phyloP scores from a whole-genome alignment of 2,113 vertebrate species.

The Labrus mixtus region DNA sequence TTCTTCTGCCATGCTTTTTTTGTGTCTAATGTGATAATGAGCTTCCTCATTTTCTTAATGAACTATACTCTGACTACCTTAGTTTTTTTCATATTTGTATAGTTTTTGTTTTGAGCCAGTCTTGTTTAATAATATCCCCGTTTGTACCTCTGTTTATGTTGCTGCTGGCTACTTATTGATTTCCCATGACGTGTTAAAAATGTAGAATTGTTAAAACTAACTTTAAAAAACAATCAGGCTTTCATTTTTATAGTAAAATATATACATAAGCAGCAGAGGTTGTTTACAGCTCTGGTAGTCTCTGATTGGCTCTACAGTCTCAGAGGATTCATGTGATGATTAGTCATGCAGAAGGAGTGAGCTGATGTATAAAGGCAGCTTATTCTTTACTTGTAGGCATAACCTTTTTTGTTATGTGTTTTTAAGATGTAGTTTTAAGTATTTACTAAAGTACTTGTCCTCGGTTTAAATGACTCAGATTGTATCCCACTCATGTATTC shows the following conservation, averaged over 20 bases:
- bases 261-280: not conserved
- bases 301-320: not conserved
- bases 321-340: not conserved
- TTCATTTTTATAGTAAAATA: too few species aligned
- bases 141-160: too few species aligned
- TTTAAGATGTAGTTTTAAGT: not conserved
- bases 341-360: conserved; percentile 7
- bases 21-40: too few species aligned
- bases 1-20: too few species aligned
- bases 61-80: too few species aligned
- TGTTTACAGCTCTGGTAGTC: not conserved
- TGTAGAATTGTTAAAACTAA: too few species aligned
- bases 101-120: too few species aligned
- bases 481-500: conserved; percentile 1
- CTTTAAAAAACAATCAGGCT: too few species aligned
- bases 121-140: too few species aligned
- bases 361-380: not conserved
- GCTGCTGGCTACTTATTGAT: not conserved
- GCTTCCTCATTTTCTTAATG: too few species aligned
- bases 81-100: too few species aligned
- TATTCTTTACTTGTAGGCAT: not conserved
- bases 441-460: not conserved
- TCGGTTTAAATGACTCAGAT: conserved; percentile 22
- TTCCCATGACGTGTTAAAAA: not conserved
- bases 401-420: not conserved